Percentiles rank a stretch among this genome's conserved stretches.
Evolutionary conservation across 2,888 invertebrate species (phyloP).

Genomic region (Acronicta leporina): DNA sequence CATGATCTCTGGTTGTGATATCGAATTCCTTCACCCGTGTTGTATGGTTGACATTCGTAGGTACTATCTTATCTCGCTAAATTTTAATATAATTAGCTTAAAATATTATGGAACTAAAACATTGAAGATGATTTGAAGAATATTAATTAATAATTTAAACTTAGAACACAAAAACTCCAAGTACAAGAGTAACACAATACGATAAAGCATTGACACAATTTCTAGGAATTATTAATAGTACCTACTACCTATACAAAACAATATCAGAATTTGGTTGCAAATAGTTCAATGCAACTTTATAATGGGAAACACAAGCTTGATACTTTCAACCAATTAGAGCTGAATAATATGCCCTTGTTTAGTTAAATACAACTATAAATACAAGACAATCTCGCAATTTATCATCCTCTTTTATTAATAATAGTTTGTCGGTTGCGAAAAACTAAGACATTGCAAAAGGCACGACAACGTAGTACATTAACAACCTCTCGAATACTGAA

Average conservation of each 20-base stretch:
- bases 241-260: too few relatives aligned
- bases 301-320: neutral
- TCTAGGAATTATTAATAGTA: neutral
- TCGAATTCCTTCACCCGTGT: too few relatives aligned
- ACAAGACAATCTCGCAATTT: conserved; percentile 35
- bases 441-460: conserved; percentile 45
- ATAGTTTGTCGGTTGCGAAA: conserved; percentile 48
- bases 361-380: conserved; percentile 32
- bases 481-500: conserved; percentile 45
- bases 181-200: too few relatives aligned
- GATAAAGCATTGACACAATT: too few relatives aligned
- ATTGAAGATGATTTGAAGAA: too few relatives aligned
- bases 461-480: conserved; percentile 46
- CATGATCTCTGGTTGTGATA: too few relatives aligned
- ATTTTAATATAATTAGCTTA: too few relatives aligned
- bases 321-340: conserved; percentile 1
- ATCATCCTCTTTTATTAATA: conserved; percentile 49
- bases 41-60: too few relatives aligned
- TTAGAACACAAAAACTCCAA: too few relatives aligned
- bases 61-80: too few relatives aligned
- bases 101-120: too few relatives aligned
- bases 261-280: neutral
- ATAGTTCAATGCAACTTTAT: neutral
- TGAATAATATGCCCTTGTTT: conserved; percentile 4
- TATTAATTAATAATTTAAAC: too few relatives aligned